phyloP scores from a whole-genome alignment of 1,140 invertebrate genomes.

The Macrocentrus cingulum region DNA sequence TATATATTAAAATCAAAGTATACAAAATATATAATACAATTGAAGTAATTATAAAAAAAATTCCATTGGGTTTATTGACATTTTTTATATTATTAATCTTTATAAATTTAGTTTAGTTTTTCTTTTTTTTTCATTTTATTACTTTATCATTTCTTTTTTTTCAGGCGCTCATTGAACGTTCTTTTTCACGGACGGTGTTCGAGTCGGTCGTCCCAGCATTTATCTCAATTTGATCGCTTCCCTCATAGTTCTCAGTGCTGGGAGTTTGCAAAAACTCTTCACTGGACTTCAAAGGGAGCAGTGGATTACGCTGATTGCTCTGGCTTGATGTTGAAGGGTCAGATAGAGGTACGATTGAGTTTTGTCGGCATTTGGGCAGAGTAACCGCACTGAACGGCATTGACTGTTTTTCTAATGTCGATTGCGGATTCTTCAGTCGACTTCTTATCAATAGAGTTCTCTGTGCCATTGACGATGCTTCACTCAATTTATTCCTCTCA shows the following conservation, averaged over 20 bases:
- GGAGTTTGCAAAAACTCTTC: constrained; percentile 29
- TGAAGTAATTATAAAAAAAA: constrained; percentile 22
- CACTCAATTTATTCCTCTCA: constrained; percentile 6
- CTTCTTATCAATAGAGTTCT: constrained; percentile 37
- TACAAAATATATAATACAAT: constrained; percentile 32
- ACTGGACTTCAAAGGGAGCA: constrained; percentile 4
- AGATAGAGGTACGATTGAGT: constrained; percentile 11
- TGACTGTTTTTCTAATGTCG: constrained; percentile 12
- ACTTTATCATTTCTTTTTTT: background rate
- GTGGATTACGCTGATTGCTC: constrained; percentile 16
- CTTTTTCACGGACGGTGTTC: background rate
- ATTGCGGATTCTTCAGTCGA: constrained; percentile 31
- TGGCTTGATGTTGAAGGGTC: constrained; percentile 1
- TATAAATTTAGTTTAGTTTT: no score
- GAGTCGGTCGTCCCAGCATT: background rate
- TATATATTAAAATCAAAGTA: constrained; percentile 40
- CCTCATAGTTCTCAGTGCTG: background rate
- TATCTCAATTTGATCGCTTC: constrained; percentile 13
- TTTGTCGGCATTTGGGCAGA: constrained; percentile 18
- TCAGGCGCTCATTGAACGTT: background rate
- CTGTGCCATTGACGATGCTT: constrained; percentile 25
- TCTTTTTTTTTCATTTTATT: no score
- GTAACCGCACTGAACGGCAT: constrained; percentile 18
- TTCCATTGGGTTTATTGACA: background rate
- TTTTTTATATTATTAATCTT: background rate